These are phyloP conservation scores for Tetragnatha montana DNA, from an alignment of 2,888 invertebrate species.

Conservation along the genomic window DNA sequence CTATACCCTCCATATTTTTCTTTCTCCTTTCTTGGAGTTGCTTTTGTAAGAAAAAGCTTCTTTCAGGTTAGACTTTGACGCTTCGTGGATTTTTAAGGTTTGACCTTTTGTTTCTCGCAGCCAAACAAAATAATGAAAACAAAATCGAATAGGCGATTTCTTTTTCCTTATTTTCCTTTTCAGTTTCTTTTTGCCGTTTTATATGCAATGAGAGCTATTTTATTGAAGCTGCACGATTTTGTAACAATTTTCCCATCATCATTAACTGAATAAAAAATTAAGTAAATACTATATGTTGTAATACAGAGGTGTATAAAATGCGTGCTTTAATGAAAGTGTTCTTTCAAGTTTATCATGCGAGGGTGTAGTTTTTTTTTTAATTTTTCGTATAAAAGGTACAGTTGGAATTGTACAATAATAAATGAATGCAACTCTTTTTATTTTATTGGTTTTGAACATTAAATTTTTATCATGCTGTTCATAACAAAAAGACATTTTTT, in stretches of 20 bases:
- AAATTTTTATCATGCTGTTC: too few species aligned
- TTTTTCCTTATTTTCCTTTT: slow-evolving; percentile 28
- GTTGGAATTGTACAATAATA: too few species aligned
- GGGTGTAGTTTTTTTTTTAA: too few species aligned
- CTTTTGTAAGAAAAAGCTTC: slow-evolving; percentile 41
- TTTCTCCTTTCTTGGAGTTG: slow-evolving; percentile 25
- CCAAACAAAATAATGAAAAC: slow-evolving; percentile 26
- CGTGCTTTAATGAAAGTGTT: too few species aligned
- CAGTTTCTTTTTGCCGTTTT: slow-evolving; percentile 3
- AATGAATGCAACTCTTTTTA: too few species aligned
- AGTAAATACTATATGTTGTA: slow-evolving; percentile 17
- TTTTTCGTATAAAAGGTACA: too few species aligned
- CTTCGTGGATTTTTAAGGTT: slow-evolving; percentile 52
- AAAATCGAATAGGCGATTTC: slow-evolving; percentile 25
- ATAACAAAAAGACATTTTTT: too few species aligned
- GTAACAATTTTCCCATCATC: slow-evolving; percentile 41
- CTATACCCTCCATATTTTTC: slow-evolving; percentile 19
- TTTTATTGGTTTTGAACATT: too few species aligned
- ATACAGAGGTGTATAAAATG: slow-evolving; percentile 23
- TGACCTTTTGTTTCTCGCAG: slow-evolving; percentile 38
- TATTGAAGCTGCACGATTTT: slow-evolving; percentile 41
- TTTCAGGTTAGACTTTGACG: slow-evolving; percentile 39
- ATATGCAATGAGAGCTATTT: slow-evolving; percentile 38
- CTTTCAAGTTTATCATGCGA: too few species aligned
- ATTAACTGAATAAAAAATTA: background rate